A percentile compares a stretch with the other conserved stretches of the same genome.
Evolutionary conservation across 1,140 invertebrate genomes (phyloP).

Genomic region (Odontomachus brunneus): DNA sequence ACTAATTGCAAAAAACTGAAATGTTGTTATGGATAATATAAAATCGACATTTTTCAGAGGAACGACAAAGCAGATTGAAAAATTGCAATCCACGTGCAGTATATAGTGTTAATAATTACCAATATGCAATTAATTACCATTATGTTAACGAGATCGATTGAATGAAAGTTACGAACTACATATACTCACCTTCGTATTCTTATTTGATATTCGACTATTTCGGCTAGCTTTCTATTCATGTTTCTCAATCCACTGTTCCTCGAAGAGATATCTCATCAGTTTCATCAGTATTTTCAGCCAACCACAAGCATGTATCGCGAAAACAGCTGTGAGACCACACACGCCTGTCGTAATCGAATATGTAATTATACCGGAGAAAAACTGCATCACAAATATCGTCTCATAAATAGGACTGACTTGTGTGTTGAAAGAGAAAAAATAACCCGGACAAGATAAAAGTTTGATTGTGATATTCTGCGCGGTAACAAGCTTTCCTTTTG

Average conservation of each 20-base stretch:
- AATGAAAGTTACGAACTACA: background rate
- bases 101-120: background rate
- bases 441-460: no score
- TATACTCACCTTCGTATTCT: constrained; percentile 4
- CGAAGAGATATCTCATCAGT: constrained; percentile 19
- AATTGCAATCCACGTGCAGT: no score
- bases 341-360: no score
- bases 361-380: no score
- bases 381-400: constrained; percentile 65
- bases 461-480: no score
- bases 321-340: no score
- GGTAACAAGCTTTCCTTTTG: no score
- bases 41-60: background rate
- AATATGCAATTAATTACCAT: background rate
- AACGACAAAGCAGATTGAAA: background rate
- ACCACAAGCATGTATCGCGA: no score
- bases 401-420: constrained; percentile 68
- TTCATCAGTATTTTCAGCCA: constrained; percentile 64
- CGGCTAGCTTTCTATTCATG: background rate
- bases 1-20: constrained; percentile 67
- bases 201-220: no score
- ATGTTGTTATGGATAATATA: background rate
- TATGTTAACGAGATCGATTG: background rate
- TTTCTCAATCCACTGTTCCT: background rate
- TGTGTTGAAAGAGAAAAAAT: no score